These are phyloP conservation scores for Noctua fimbriata DNA, from an alignment of 2,888 invertebrate genomes.

Conservation along the genomic window DNA sequence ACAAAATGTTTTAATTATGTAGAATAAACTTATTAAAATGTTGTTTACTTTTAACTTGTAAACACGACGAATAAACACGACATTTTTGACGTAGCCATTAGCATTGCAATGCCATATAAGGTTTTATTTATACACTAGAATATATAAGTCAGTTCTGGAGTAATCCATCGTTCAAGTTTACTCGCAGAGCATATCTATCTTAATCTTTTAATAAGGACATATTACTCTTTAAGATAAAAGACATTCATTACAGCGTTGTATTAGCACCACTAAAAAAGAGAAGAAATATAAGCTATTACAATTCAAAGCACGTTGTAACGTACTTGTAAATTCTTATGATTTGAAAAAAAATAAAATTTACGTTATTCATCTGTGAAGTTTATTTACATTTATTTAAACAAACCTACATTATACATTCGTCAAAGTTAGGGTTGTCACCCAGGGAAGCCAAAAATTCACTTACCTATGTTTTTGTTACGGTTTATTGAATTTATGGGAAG, in stretches of 20 bases:
- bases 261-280: too few species aligned
- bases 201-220: too few species aligned
- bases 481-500: neutral
- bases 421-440: constrained; percentile 23
- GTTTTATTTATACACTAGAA: neutral
- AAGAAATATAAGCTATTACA: constrained; percentile 16
- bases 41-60: too few species aligned
- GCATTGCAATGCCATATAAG: neutral
- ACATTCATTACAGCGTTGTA: too few species aligned
- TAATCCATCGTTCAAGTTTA: neutral
- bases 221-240: too few species aligned
- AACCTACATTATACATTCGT: constrained; percentile 42
- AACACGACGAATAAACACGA: too few species aligned
- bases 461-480: neutral
- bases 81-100: neutral
- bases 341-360: constrained; percentile 34
- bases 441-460: neutral
- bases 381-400: constrained; percentile 39
- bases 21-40: neutral
- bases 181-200: neutral
- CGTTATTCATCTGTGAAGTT: constrained; percentile 36
- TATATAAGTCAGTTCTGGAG: too few species aligned
- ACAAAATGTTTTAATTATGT: neutral
- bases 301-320: constrained; percentile 27
- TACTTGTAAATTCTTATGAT: constrained; percentile 38